Conservation (phyloP, 2,888 invertebrate species). For the Coenonympha glycerion region DNA sequence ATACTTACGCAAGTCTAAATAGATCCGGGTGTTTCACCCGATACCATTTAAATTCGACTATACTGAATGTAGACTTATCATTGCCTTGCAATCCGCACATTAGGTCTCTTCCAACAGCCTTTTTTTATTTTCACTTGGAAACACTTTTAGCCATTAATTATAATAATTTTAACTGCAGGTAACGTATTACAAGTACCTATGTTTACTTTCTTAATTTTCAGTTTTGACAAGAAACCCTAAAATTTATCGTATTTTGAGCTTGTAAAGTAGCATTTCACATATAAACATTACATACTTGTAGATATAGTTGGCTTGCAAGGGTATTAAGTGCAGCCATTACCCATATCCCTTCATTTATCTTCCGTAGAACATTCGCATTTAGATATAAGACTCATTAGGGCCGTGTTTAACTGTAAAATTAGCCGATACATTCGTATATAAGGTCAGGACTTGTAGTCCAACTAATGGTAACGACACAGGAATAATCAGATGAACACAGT, state of each 20-base stretch:
- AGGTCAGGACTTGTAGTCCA: slow-evolving; percentile 14
- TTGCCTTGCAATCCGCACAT: too few species aligned
- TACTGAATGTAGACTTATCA: too few species aligned
- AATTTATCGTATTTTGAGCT: too few species aligned
- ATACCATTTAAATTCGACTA: neutral
- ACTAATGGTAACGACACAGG: slow-evolving; percentile 24
- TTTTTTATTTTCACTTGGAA: too few species aligned
- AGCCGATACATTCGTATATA: slow-evolving; percentile 5
- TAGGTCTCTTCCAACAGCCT: too few species aligned
- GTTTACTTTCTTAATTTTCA: too few species aligned
- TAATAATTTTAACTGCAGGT: too few species aligned
- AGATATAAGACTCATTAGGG: slow-evolving; percentile 13
- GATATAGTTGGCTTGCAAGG: neutral
- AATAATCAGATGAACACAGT: neutral
- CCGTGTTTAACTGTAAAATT: slow-evolving; percentile 13
- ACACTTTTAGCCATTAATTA: too few species aligned
- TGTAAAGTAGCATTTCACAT: too few species aligned
- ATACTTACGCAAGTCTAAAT: neutral
- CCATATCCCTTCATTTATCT: slow-evolving; percentile 2
- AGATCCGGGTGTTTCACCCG: slow-evolving; percentile 4
- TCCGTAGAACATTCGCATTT: slow-evolving; percentile 1
- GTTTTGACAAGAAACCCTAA: too few species aligned
- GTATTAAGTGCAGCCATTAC: neutral
- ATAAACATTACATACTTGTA: too few species aligned
- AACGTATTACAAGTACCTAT: too few species aligned